Percentiles rank a stretch among this genome's conserved stretches.
phyloP scores from a whole-genome alignment of 2,113 vertebrate species.

The Tautogolabrus adspersus region DNA sequence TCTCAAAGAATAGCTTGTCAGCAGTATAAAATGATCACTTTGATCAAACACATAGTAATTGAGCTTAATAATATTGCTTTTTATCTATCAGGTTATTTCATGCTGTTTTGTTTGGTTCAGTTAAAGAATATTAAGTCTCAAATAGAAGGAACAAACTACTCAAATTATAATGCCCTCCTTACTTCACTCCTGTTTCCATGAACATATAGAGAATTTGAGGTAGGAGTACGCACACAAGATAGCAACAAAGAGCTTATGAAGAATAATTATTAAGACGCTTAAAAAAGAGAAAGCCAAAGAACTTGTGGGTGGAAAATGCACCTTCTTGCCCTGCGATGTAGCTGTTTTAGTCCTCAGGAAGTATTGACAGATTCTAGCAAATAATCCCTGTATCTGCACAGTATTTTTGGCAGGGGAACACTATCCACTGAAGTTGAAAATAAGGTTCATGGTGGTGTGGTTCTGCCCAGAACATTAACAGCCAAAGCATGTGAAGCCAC shows the following conservation, averaged over 20 bases:
- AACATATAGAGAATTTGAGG: constrained; percentile 40
- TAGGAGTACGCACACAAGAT: constrained; percentile 42
- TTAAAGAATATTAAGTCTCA: constrained; percentile 6
- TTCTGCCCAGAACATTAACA: constrained; percentile 35
- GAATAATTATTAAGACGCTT: constrained; percentile 61
- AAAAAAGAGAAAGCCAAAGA: constrained; percentile 50
- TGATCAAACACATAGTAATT: constrained; percentile 8
- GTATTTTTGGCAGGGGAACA: constrained; percentile 35
- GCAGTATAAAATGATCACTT: neutral
- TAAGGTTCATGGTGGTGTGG: constrained; percentile 2
- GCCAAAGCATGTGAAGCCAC: constrained; percentile 24
- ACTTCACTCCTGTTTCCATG: neutral
- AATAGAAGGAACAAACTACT: neutral
- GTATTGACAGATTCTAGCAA: constrained; percentile 57
- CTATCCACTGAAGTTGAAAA: constrained; percentile 34
- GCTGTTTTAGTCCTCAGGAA: constrained; percentile 52
- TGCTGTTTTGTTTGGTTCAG: neutral
- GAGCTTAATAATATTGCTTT: neutral
- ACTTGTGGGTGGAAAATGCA: constrained; percentile 46
- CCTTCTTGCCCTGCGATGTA: constrained; percentile 55
- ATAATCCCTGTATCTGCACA: constrained; percentile 55
- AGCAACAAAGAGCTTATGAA: constrained; percentile 40
- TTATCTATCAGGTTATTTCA: constrained; percentile 4
- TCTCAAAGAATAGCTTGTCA: constrained; percentile 7
- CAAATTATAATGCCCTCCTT: constrained; percentile 19